A percentile compares a stretch with the other conserved stretches of the same genome.
Conservation (phyloP, 2,113 vertebrate species). For the Gadus chalcogrammus region DNA sequence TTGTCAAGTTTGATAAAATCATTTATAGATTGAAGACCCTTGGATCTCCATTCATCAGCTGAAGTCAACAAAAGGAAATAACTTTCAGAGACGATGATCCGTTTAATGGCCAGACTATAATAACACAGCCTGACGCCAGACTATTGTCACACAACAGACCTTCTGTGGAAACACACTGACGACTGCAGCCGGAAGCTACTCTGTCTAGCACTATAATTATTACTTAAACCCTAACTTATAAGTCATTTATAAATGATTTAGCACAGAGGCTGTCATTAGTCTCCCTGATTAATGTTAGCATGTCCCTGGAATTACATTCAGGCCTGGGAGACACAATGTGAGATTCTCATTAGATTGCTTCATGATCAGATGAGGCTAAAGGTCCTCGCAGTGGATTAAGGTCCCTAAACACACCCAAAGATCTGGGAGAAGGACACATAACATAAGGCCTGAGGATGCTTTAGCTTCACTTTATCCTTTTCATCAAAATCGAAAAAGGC, state of each 20-base stretch:
- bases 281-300: conserved; percentile 51
- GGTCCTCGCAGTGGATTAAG: conserved; percentile 13
- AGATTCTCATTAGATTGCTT: conserved; percentile 41
- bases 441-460: conserved; percentile 7
- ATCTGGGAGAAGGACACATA: conserved; percentile 15
- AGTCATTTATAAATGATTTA: conserved; percentile 68
- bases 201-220: conserved; percentile 37
- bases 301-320: conserved; percentile 14
- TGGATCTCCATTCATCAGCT: too few species aligned
- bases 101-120: too few species aligned
- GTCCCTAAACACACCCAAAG: conserved; percentile 20
- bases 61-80: too few species aligned
- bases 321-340: conserved; percentile 9
- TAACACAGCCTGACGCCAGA: too few species aligned
- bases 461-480: not conserved
- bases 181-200: conserved; percentile 24
- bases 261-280: conserved; percentile 40
- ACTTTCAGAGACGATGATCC: too few species aligned
- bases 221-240: conserved; percentile 54
- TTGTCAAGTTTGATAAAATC: too few species aligned
- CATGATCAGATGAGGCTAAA: conserved; percentile 39
- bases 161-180: conserved; percentile 24
- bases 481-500: too few species aligned
- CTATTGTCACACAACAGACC: too few species aligned
- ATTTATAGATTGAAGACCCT: too few species aligned